Evolutionary conservation across 2,888 invertebrate genomes (phyloP).

Genomic region (Pharmacophagus antenor): DNA sequence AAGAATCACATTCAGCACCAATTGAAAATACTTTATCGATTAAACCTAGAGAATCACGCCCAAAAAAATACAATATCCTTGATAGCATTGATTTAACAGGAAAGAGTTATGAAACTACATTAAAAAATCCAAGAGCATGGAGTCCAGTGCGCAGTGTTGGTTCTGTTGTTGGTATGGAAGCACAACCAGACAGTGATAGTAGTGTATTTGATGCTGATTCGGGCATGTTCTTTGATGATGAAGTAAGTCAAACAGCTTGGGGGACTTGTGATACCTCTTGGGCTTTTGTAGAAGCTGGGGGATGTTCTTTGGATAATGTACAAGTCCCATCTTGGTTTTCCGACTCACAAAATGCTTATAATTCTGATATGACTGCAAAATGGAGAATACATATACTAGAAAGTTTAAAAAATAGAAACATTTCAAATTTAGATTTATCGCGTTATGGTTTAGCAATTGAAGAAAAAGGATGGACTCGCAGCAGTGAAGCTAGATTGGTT

Average conservation of each 20-base stretch:
- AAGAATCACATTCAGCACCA: conserved; percentile 88
- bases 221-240: conserved; percentile 90
- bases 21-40: conserved; percentile 85
- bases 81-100: conserved; percentile 80
- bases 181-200: conserved; percentile 92
- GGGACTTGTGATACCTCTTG: conserved; percentile 90
- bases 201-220: conserved; percentile 91
- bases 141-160: conserved; percentile 94
- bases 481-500: conserved; percentile 88
- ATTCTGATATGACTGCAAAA: conserved; percentile 84
- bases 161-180: conserved; percentile 90
- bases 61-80: conserved; percentile 58
- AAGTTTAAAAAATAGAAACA: conserved; percentile 82
- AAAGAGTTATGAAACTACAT: conserved; percentile 85
- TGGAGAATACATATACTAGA: conserved; percentile 89
- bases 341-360: conserved; percentile 80
- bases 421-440: conserved; percentile 74
- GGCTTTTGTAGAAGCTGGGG: conserved; percentile 90
- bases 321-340: conserved; percentile 90
- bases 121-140: conserved; percentile 92
- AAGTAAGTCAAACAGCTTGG: conserved; percentile 87
- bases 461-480: conserved; percentile 92
- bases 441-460: conserved; percentile 90
- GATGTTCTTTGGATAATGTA: conserved; percentile 86
- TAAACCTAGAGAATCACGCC: conserved; percentile 61